A percentile compares a stretch with the other conserved stretches of the same genome.
Evolutionary conservation across 2,888 invertebrate species (phyloP).

Genomic region (Ennomos erosarius): DNA sequence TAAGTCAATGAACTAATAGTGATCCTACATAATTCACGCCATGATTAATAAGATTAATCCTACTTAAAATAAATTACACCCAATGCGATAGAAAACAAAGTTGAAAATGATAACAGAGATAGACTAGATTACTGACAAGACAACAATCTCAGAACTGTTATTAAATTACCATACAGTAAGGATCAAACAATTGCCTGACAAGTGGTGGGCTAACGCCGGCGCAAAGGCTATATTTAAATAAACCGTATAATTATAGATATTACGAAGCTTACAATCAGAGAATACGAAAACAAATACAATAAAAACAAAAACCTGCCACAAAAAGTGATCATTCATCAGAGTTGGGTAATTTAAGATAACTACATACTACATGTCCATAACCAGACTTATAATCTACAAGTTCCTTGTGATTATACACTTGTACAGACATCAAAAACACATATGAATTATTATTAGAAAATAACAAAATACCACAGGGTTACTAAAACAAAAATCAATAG

Average conservation of each 20-base stretch:
- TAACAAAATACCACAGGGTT: too few species aligned
- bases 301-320: too few species aligned
- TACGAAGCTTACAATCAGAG: too few species aligned
- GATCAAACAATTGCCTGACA: constrained; percentile 18
- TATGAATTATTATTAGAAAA: too few species aligned
- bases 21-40: constrained; percentile 40
- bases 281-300: too few species aligned
- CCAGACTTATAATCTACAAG: too few species aligned
- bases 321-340: too few species aligned
- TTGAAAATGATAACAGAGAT: constrained; percentile 6
- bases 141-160: constrained; percentile 10
- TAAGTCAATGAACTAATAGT: constrained; percentile 54
- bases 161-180: constrained; percentile 13
- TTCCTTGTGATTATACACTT: too few species aligned
- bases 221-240: constrained; percentile 34
- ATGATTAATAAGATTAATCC: constrained; percentile 3
- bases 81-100: constrained; percentile 1
- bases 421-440: too few species aligned
- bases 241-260: neutral
- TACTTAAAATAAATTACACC: neutral
- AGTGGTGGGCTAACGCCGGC: constrained; percentile 37
- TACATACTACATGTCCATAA: too few species aligned
- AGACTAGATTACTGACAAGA: constrained; percentile 1
- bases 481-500: too few species aligned
- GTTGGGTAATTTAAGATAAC: too few species aligned